Conservation (phyloP, 2,113 vertebrate genomes). For the Galbula dea region DNA sequence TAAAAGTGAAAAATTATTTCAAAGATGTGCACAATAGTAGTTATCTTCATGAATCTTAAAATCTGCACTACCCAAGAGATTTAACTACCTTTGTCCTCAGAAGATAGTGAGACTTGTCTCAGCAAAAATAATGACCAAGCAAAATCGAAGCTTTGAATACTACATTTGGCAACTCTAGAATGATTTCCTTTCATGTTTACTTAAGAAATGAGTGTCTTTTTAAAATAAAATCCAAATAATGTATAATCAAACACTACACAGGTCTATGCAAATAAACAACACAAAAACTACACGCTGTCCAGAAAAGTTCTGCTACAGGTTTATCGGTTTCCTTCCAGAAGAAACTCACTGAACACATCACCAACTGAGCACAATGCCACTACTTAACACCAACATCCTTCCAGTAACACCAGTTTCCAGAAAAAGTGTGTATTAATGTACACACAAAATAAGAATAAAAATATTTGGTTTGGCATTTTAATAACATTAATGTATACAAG, state of each 20-base stretch:
- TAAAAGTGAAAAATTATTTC: not conserved
- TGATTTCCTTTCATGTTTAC: not conserved
- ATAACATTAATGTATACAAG: constrained; percentile 76
- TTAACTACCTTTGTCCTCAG: not conserved
- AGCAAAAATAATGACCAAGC: not conserved
- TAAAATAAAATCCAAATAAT: not conserved
- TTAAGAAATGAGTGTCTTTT: not conserved
- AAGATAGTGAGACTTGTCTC: not conserved
- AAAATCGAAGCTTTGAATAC: not conserved
- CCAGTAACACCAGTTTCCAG: not conserved
- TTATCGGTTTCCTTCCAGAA: not conserved
- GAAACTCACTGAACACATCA: constrained; percentile 20
- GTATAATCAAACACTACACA: not conserved
- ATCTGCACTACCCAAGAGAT: not conserved
- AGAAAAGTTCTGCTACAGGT: not conserved
- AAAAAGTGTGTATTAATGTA: constrained; percentile 18
- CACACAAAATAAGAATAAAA: constrained; percentile 36
- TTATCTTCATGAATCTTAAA: not conserved
- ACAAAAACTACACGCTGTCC: not conserved
- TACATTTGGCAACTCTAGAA: not conserved
- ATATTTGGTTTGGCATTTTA: constrained; percentile 77
- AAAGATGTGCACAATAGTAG: not conserved
- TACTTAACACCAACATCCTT: not conserved
- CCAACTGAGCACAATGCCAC: not conserved
- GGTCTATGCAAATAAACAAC: not conserved